Percentiles rank a stretch among this genome's conserved stretches.
Evolutionary conservation across 2,797 vertebrate genomes (phyloP).

Genomic region (Furcifer pardalis): DNA sequence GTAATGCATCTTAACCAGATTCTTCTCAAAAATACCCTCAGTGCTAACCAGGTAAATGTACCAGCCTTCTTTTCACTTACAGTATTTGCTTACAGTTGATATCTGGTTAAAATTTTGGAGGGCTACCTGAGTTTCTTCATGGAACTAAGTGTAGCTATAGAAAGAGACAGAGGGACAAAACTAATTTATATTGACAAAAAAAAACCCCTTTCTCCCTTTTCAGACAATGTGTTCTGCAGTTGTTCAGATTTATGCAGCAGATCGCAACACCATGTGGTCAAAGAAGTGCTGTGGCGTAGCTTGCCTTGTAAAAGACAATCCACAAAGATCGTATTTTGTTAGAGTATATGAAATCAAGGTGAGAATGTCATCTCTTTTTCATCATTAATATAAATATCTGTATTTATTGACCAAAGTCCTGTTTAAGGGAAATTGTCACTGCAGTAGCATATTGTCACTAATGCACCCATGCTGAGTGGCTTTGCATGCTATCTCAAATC

Average conservation of each 20-base stretch:
- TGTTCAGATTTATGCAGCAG: conserved; percentile 91
- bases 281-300: conserved; percentile 96
- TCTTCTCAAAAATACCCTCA: background rate
- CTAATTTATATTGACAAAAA: background rate
- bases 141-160: background rate
- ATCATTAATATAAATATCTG: conserved; percentile 14
- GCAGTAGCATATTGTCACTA: too few species aligned
- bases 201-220: conserved; percentile 31
- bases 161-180: background rate
- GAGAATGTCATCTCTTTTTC: conserved; percentile 59
- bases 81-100: background rate
- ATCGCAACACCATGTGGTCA: conserved; percentile 88
- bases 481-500: too few species aligned
- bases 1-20: background rate
- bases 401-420: background rate
- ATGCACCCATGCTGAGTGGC: too few species aligned
- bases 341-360: conserved; percentile 97
- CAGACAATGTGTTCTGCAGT: conserved; percentile 94
- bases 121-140: background rate
- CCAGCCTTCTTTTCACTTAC: too few species aligned
- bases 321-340: conserved; percentile 97
- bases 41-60: background rate
- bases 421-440: background rate
- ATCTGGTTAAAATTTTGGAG: conserved; percentile 3
- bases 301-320: conserved; percentile 98